Evolutionary conservation across 2,888 invertebrate genomes (phyloP).

Genomic region (Mythimna ferrago): DNA sequence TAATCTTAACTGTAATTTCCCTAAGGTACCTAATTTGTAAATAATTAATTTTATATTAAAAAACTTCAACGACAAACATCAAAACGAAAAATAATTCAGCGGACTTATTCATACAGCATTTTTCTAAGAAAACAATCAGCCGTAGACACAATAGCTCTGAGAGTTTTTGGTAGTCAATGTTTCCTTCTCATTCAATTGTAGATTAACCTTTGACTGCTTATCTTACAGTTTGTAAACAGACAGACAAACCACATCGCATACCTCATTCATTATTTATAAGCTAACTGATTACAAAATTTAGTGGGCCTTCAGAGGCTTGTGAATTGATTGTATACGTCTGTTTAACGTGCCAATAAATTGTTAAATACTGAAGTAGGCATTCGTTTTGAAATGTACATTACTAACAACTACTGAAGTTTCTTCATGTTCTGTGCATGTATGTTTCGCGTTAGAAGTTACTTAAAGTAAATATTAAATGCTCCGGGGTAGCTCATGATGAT

Average conservation of each 20-base stretch:
- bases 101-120: conserved; percentile 44
- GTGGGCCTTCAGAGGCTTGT: conserved; percentile 41
- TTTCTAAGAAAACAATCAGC: conserved; percentile 56
- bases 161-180: conserved; percentile 55
- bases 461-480: not conserved
- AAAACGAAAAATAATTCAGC: conserved; percentile 29
- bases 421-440: conserved; percentile 30
- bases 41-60: conserved; percentile 41
- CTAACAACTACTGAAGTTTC: conserved; percentile 24
- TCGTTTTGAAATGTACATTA: conserved; percentile 47
- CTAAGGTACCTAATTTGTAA: conserved; percentile 11
- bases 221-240: conserved; percentile 56
- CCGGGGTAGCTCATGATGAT: no score
- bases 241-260: conserved; percentile 55
- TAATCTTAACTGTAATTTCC: not conserved
- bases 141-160: conserved; percentile 56
- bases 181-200: conserved; percentile 62
- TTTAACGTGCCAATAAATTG: conserved; percentile 48
- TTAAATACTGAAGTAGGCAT: conserved; percentile 38
- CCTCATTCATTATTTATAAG: conserved; percentile 60
- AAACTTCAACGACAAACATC: conserved; percentile 32
- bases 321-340: conserved; percentile 47
- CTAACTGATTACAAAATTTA: conserved; percentile 57
- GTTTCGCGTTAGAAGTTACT: conserved; percentile 32
- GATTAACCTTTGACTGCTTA: conserved; percentile 61